These are phyloP conservation scores for Semaprochilodus insignis DNA, from an alignment of 2,797 vertebrate genomes.

Conservation along the genomic window DNA sequence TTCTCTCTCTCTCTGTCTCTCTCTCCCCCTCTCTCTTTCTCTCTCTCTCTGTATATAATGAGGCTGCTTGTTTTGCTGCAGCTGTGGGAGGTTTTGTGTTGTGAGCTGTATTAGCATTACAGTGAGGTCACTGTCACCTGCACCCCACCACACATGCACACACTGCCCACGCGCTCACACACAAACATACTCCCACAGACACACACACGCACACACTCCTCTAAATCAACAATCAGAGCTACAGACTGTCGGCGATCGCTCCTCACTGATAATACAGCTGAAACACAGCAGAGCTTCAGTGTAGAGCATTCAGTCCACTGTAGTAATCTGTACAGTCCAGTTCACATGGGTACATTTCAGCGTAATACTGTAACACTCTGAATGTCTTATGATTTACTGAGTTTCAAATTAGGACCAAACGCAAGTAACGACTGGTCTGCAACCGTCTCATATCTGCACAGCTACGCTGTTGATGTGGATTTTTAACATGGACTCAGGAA, in stretches of 20 bases:
- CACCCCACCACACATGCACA: slow-evolving; percentile 9
- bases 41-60: slow-evolving; percentile 71
- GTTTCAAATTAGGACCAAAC: no score
- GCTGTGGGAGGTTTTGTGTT: slow-evolving; percentile 67
- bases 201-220: background rate
- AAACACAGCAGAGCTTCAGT: background rate
- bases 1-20: background rate
- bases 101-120: slow-evolving; percentile 46
- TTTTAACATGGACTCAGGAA: no score
- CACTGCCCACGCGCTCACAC: background rate
- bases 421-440: no score
- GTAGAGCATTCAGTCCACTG: background rate
- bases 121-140: slow-evolving; percentile 58
- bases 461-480: no score
- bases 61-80: slow-evolving; percentile 75
- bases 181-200: background rate
- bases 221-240: slow-evolving; percentile 18
- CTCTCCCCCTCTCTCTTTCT: background rate
- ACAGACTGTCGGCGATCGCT: background rate
- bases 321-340: background rate
- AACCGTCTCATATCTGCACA: no score
- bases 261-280: background rate
- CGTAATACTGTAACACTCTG: no score
- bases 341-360: no score
- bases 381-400: no score